phyloP scores from a whole-genome alignment of 2,797 vertebrate genomes.

The Dermochelys coriacea region DNA sequence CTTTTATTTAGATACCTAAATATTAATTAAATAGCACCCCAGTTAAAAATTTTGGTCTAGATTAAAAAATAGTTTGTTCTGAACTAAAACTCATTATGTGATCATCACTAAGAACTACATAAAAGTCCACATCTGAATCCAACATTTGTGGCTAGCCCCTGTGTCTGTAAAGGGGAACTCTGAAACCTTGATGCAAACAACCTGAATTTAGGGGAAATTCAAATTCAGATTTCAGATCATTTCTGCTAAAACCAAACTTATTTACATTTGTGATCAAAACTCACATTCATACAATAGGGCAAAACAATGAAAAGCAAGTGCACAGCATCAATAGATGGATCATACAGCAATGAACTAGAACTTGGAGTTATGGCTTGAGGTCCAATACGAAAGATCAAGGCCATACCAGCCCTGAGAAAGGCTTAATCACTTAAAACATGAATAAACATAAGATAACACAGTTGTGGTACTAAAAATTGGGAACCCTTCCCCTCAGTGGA shows the following conservation, averaged over 20 bases:
- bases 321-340: not conserved
- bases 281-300: not conserved
- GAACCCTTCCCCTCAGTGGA: not conserved
- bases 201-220: not conserved
- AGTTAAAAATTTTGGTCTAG: not conserved
- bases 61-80: not conserved
- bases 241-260: not conserved
- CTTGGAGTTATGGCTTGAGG: not conserved
- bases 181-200: not conserved
- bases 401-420: not conserved
- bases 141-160: not conserved
- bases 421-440: not conserved
- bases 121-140: not conserved
- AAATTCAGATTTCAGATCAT: not conserved
- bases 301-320: not conserved
- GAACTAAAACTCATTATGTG: not conserved
- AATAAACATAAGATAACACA: not conserved
- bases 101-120: not conserved
- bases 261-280: not conserved
- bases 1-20: not conserved
- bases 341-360: not conserved
- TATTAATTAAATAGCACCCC: conserved; percentile 12
- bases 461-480: not conserved
- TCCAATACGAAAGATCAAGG: not conserved
- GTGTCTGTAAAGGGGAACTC: not conserved